Base-by-base conservation (phyloP, 92 coral and sea anemone species). In the Palythoa caribaeorum region DNA sequence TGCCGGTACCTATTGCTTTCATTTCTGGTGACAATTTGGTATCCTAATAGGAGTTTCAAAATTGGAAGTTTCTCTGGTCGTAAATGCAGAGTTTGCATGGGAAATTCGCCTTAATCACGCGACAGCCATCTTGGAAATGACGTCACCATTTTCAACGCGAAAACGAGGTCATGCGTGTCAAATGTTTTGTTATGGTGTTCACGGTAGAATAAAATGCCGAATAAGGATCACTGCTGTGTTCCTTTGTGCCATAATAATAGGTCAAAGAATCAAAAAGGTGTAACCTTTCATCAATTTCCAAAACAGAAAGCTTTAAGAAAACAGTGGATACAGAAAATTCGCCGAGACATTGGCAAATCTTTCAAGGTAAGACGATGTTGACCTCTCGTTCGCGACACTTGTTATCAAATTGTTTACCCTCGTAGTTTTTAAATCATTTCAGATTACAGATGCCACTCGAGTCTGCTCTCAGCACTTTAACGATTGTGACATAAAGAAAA, bases 31-130 rank as follows among this genome's bases (percentile, higher is more conserved):
- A 83, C 62, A 83, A 69, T 38, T 44, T 83, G 5, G 87, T 68
- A 3, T 83, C 78, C 9, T 78, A 83, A 20, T 83, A 10, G 87
- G 87, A 38, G 87, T 78, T 6, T 83, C 14, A 50, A 83, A 83
- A 15, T 28, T 28, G 28, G 87, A 83, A 68, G 87, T 78, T 11
- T 69, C 87, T 38, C 78, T 28, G 13, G 3, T 14, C 16, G 69
- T 5, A 83, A 83, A 48, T 83, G 87, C 62, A 65, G 78, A 20
- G 40, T 69, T n/a, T 83, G 87, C n/a, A 83, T 83, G 78, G 87
- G 87, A 28, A 28, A 28, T 44, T 44, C 48, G 48, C 48, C 48
- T 44, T 44, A 44, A 44, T 44, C 48, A 44, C 1, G 48, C 48
- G 48, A 1, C 48, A 44, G 1, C 48, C 48, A 44, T 1, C 48